Evolutionary conservation across 2,888 invertebrate species (phyloP), one percentile per base, ranked within the genome.

Genomic region (Hoplodrina blanda): DNA sequence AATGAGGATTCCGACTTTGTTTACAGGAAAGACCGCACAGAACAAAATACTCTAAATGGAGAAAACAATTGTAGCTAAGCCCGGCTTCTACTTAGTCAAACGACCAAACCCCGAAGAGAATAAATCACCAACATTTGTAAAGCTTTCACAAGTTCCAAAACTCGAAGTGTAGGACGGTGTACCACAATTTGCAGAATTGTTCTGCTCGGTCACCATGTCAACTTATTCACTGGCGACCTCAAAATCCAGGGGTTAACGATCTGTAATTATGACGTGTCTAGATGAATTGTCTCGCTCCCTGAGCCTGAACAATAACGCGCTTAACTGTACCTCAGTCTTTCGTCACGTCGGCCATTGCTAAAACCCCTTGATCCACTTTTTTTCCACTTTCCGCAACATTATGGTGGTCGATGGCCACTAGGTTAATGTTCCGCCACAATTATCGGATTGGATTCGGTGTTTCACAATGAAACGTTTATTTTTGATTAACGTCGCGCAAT

Each of bases 261-360:
- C 90, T 80, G 77, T 85, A 89, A 89, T 91, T 88, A 90, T 88
- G 90, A 73, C 69, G 75, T 37, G 37, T 70, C 33, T 68, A 73
- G 78, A 76, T 80, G 86, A 87, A 88, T 50, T 83, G 89, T 88
- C 87, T 88, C 88, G 85, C 76, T 81, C 74, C 78, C 80, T 78
- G 88, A 81, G 63, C 83, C 76, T 77, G 84, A 91, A 93, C 92
- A 92, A 93, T 92, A 85, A 87, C 49, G 73, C 77, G 76, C 73
- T 81, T 89, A 91, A 91, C 91, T 86, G 91, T 91, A 88, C 84
- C 80, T 71, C 33, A 55, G 74, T 84, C 82, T 90, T 90, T 90
- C 90, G 88, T 89, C 88, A 89, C 87, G 87, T 80, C 78, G 73
- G 62, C 74, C 75, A 77, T 86, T 88, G 84, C 87, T 82, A 81